A percentile compares a stretch with the other conserved stretches of the same genome.
These are phyloP conservation scores for Mamestra brassicae DNA, from an alignment of 2,888 invertebrate genomes.

Conservation along the genomic window DNA sequence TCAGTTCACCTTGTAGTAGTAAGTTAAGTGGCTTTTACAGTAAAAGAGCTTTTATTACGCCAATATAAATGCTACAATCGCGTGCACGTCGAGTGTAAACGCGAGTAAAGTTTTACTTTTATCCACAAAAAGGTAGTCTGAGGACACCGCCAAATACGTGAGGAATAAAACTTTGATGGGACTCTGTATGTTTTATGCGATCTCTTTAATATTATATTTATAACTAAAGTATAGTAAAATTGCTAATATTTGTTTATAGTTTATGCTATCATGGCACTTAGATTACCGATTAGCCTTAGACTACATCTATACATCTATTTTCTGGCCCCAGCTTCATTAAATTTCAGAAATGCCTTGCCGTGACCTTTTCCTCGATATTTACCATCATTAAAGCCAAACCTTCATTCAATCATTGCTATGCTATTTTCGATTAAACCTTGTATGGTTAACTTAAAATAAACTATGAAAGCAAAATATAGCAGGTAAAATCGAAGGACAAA, in stretches of 20 bases:
- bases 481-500: too few relatives aligned
- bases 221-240: background rate
- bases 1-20: constrained; percentile 16
- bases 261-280: background rate
- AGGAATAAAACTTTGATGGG: constrained; percentile 57
- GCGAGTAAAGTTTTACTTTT: constrained; percentile 64
- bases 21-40: constrained; percentile 62
- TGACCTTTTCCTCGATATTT: constrained; percentile 2
- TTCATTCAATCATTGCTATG: too few relatives aligned
- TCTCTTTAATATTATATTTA: constrained; percentile 10
- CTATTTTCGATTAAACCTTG: background rate
- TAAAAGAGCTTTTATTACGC: constrained; percentile 65
- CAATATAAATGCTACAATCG: constrained; percentile 63
- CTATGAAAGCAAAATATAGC: too few relatives aligned
- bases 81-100: constrained; percentile 61
- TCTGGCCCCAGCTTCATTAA: background rate
- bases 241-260: background rate
- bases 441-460: too few relatives aligned
- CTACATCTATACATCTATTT: too few relatives aligned
- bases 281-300: background rate
- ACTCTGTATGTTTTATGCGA: constrained; percentile 34
- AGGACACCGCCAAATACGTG: constrained; percentile 62
- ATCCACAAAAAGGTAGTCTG: constrained; percentile 62
- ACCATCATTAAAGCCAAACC: background rate
- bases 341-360: background rate